Evolutionary conservation across 2,888 invertebrate genomes (phyloP).

Genomic region (Cosmia trapezina): DNA sequence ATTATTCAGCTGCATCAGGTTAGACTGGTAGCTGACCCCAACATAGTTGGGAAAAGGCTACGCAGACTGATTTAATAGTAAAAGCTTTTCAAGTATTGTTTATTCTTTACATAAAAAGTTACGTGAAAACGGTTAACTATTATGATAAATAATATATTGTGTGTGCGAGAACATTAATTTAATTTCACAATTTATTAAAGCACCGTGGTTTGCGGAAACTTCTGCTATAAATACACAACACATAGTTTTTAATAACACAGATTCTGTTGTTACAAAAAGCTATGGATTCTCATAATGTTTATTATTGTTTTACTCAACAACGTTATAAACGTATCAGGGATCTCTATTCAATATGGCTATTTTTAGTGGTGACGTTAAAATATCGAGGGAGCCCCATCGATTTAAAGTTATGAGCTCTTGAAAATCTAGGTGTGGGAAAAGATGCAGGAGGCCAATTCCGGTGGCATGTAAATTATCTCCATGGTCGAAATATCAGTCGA

Average conservation of each 20-base stretch:
- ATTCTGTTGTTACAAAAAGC: slow-evolving; percentile 32
- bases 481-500: no score
- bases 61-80: no score
- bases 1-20: no score
- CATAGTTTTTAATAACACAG: slow-evolving; percentile 41
- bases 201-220: slow-evolving; percentile 30
- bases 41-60: no score
- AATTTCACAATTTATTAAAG: slow-evolving; percentile 8
- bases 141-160: slow-evolving; percentile 9
- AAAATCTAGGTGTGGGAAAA: background rate
- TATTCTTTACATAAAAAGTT: background rate
- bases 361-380: slow-evolving; percentile 1
- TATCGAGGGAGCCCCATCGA: background rate
- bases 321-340: slow-evolving; percentile 29
- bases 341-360: slow-evolving; percentile 16
- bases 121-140: slow-evolving; percentile 1
- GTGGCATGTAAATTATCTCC: no score
- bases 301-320: slow-evolving; percentile 46
- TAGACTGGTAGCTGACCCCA: no score
- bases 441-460: no score
- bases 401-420: slow-evolving; percentile 4
- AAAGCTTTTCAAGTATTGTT: background rate
- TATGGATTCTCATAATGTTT: slow-evolving; percentile 40
- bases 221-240: slow-evolving; percentile 25
- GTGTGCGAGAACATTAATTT: slow-evolving; percentile 31